Evolutionary conservation across 37 sponge, comb jelly and placozoan species (phyloP), one percentile per base, ranked within the genome.

Genomic region (Ephydatia muelleri): DNA sequence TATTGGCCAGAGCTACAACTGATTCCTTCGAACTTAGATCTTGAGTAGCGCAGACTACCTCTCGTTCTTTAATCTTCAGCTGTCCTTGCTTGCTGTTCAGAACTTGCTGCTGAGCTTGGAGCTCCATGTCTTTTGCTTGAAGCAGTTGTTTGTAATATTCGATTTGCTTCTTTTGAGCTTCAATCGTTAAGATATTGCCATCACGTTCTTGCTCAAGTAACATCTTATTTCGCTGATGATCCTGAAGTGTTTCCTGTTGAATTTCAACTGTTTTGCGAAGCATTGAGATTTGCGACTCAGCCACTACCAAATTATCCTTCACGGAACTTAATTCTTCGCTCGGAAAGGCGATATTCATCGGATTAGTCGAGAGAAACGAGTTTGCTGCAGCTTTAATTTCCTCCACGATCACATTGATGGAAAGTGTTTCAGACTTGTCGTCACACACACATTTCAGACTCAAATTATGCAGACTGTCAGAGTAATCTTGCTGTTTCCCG

Each of bases 31-130:
- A 68, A 13, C 38, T 38, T 22, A 82, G 0, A 9, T 75, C 67
- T 30, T 81, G 77, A 23, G 75, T 82, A 37, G 75, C 82, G 29
- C 82, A 82, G 8, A 57, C 49, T 0, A 87, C 67, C 34, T 87
- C 88, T 65, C 88, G 38, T 1, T 73, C 88, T 49, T 87, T 87
- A 36, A 82, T 77, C 49, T 87, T 87, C 34, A 82, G 76, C 38
- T 82, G 82, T 29, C 82, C 81, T 9, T 87, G 82, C 38, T 87
- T 87, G 36, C 76, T 82, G 9, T 82, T 38, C 2, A 76, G 25
- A 14, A 48, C 88, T 47, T 72, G 81, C 33, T 87, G 82, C 28
- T 87, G 69, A 4, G 81, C 81, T 30, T 77, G 64, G 3, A 87
- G 67, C 47, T 77, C 75, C 0, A 36, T 75, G 12, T 87, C 82